These are phyloP conservation scores for Felis catus DNA, from an alignment of 2,113 vertebrate genomes.

Conservation along the genomic window DNA sequence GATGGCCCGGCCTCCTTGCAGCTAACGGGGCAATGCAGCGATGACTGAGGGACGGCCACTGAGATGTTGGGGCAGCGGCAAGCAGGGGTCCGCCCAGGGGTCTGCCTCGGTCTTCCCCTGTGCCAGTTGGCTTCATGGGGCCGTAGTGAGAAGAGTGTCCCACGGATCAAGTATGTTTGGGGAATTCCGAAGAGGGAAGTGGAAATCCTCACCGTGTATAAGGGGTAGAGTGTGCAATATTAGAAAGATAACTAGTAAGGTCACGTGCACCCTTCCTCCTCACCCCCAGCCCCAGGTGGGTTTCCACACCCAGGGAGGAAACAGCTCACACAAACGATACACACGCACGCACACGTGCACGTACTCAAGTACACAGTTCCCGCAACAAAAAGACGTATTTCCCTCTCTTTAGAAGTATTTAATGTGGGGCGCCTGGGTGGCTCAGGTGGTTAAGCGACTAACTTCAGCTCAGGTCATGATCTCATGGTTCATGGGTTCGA, in stretches of 20 bases:
- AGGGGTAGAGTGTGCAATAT: not conserved
- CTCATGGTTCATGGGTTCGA: no score
- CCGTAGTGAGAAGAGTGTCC: not conserved
- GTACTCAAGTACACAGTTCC: not conserved
- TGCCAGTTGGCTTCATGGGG: not conserved
- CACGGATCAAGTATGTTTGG: not conserved
- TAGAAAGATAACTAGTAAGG: not conserved
- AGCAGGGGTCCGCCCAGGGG: not conserved
- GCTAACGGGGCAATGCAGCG: not conserved
- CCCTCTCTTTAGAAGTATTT: no score
- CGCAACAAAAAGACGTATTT: no score
- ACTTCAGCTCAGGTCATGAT: no score
- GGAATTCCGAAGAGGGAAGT: not conserved
- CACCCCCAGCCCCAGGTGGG: not conserved
- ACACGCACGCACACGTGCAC: not conserved
- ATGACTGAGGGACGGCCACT: fast-evolving
- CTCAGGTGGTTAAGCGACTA: no score
- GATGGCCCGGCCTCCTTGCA: not conserved
- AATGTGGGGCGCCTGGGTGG: no score
- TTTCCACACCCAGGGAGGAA: not conserved
- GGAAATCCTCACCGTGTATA: not conserved
- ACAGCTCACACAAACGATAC: not conserved
- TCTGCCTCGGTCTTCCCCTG: not conserved
- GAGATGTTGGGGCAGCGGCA: not conserved
- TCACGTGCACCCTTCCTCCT: not conserved